Evolutionary conservation across 2,113 vertebrate genomes (phyloP).

Genomic region (Petrocephalus zakoni): DNA sequence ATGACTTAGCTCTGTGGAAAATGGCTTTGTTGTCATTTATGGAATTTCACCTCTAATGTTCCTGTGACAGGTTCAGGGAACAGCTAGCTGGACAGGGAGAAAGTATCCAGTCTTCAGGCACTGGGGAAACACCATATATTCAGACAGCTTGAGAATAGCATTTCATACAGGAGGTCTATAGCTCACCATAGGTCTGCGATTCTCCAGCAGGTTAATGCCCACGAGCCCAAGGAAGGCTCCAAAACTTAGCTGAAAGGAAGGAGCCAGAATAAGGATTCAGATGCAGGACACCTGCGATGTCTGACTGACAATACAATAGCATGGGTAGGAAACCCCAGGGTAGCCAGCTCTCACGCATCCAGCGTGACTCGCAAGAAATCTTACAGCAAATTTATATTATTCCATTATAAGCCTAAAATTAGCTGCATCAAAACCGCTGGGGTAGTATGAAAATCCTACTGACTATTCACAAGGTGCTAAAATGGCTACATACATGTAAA

Average conservation of each 20-base stretch:
- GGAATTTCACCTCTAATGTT: neutral
- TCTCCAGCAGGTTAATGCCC: slow-evolving; percentile 84
- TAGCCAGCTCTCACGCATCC: too few relatives aligned
- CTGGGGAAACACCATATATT: neutral
- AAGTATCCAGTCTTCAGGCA: neutral
- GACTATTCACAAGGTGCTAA: too few relatives aligned
- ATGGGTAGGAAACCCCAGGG: neutral
- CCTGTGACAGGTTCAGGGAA: neutral
- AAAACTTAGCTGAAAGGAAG: slow-evolving; percentile 75
- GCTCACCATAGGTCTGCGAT: slow-evolving; percentile 89
- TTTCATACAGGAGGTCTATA: neutral
- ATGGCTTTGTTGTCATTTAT: neutral
- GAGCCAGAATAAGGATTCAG: neutral
- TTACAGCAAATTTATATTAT: too few relatives aligned
- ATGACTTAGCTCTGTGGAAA: neutral
- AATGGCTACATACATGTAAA: too few relatives aligned
- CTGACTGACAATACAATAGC: neutral
- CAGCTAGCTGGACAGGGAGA: neutral
- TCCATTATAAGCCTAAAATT: too few relatives aligned
- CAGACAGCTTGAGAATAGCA: neutral
- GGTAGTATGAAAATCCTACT: too few relatives aligned
- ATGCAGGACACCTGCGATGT: neutral
- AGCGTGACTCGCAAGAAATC: too few relatives aligned
- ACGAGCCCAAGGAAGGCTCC: slow-evolving; percentile 86
- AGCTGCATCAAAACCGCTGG: too few relatives aligned